A percentile compares a stretch with the other conserved stretches of the same genome.
Conservation (phyloP, 2,888 invertebrate genomes). For the Pocota personata region DNA sequence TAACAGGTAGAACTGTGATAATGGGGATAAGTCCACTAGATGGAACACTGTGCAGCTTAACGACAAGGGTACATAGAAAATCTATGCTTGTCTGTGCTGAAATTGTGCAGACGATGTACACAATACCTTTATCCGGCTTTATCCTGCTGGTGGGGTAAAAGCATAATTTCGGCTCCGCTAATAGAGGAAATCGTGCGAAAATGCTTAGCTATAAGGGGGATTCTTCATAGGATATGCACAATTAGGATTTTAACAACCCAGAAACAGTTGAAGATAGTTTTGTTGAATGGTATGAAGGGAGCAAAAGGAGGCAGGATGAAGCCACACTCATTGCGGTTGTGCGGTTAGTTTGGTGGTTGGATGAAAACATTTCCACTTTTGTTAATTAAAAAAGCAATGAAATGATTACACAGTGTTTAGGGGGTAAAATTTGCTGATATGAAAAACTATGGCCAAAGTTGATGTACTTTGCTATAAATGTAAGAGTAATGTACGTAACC, state of each 20-base stretch:
- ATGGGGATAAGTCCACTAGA: slow-evolving; percentile 10
- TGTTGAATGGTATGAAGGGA: neutral
- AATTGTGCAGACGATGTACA: slow-evolving; percentile 12
- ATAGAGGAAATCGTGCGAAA: slow-evolving; percentile 73
- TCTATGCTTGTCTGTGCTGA: neutral
- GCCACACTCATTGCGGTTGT: slow-evolving; percentile 47
- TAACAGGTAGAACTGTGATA: slow-evolving; percentile 33
- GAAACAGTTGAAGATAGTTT: slow-evolving; percentile 62
- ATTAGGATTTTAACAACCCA: slow-evolving; percentile 67
- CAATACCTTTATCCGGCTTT: slow-evolving; percentile 47
- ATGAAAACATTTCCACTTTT: slow-evolving; percentile 54
- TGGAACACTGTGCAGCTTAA: neutral
- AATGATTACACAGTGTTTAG: slow-evolving; percentile 31
- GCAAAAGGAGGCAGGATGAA: neutral
- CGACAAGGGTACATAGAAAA: neutral
- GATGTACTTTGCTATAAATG: neutral
- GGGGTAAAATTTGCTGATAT: neutral
- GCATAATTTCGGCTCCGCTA: slow-evolving; percentile 65
- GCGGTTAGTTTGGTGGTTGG: slow-evolving; percentile 35
- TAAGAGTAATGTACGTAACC: neutral
- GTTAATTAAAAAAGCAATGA: slow-evolving; percentile 61
- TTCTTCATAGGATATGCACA: slow-evolving; percentile 67
- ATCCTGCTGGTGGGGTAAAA: slow-evolving; percentile 26
- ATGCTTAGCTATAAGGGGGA: slow-evolving; percentile 46
- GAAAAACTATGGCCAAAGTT: neutral